Evolutionary conservation across 2,113 vertebrate genomes (phyloP), one percentile per base, ranked within the genome.

Genomic region (Forbesichthys agassizii): DNA sequence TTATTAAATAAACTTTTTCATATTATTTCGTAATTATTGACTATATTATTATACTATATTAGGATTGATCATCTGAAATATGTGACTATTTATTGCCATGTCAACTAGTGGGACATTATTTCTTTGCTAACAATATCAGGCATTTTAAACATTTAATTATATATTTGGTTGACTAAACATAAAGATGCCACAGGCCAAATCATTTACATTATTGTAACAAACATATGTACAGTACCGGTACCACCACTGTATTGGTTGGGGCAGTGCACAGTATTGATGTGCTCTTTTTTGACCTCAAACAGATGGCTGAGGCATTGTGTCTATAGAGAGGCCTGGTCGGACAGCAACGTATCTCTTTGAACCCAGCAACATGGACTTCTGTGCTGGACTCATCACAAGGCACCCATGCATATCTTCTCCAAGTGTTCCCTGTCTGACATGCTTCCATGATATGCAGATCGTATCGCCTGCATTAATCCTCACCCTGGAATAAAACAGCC

Each of bases 261-360:
- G 36, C 5, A 42, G 36, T 42, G 4, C 36, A 42, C 36, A 42
- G 36, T 8, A 8, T 42, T 42, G 36, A 8, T 42, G 36, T 42
- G 36, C 0, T 20, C 46, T 47, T 7, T 9, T 11, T 46, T 42
- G 9, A 6, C 33, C 65, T 47, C 18, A 42, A 16, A 56, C 54
- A 33, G 33, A 18, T 11, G 48, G 58, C 71, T 51, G 46, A 46
- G 74, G 66, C 79, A 18, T 27, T 13, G 0, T 66, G 72, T 86
- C 65, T 68, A 68, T 61, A 63, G 71, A 65, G 66, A 74, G 61
- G 60, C 79, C 75, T 33, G 55, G 16, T 48, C 13, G 33, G 71
- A 69, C 70, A 68, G 86, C 80, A 86, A 87, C 87, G 87, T 76
- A 63, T n/a, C 42, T 70, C 89, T 90, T 91, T 91, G 89, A 91